Evolutionary conservation across 2,888 invertebrate species (phyloP).

Genomic region (Troides aeacus): DNA sequence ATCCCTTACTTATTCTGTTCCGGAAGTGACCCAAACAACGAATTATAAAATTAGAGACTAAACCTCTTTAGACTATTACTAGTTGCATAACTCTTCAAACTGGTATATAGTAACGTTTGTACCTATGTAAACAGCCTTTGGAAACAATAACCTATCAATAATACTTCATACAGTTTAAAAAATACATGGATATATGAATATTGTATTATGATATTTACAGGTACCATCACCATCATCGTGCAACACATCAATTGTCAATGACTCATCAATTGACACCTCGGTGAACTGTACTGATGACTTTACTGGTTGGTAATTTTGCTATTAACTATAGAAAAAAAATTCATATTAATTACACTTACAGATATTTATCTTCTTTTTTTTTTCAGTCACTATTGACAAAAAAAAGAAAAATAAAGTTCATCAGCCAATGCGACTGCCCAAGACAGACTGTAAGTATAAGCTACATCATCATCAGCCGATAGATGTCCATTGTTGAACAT

Average conservation of each 20-base stretch:
- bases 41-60: too few relatives aligned
- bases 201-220: constrained; percentile 6
- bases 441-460: constrained; percentile 49
- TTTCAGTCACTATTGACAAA: constrained; percentile 34
- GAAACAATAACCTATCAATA: too few relatives aligned
- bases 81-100: too few relatives aligned
- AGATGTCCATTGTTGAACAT: too few relatives aligned
- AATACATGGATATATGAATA: not conserved
- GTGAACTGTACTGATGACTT: constrained; percentile 23
- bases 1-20: too few relatives aligned
- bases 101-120: too few relatives aligned
- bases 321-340: too few relatives aligned
- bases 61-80: too few relatives aligned
- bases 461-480: not conserved
- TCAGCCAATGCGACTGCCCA: constrained; percentile 54
- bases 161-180: too few relatives aligned
- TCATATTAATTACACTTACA: too few relatives aligned
- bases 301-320: constrained; percentile 29
- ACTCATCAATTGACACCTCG: constrained; percentile 26
- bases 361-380: not conserved
- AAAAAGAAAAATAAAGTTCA: constrained; percentile 42
- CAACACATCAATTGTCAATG: constrained; percentile 33
- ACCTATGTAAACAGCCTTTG: too few relatives aligned
- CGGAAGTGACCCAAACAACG: too few relatives aligned
- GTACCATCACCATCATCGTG: constrained; percentile 31